Evolutionary conservation across 2,113 vertebrate species (phyloP), one percentile per base, ranked within the genome.

Genomic region (Balaeniceps rex): DNA sequence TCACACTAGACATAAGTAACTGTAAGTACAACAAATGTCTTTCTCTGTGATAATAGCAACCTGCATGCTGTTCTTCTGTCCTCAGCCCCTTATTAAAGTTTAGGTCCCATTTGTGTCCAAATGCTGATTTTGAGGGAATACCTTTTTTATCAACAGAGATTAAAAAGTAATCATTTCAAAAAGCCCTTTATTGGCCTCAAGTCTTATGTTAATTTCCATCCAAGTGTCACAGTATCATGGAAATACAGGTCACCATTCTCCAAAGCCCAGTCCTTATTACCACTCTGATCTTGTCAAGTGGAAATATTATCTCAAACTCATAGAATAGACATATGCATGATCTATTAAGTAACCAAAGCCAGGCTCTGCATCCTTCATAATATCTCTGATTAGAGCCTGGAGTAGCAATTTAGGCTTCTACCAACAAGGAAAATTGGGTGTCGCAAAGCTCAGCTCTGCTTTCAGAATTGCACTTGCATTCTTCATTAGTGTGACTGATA

Each of bases 401-500:
- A 91, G 31, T 71, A 60, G 29, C 38, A 91, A 76, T 54, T 89
- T 64, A 79, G 19, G 46, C 21, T 79, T 70, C 79, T 83, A 44
- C 15, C 29, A 85, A 58, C 3, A 44, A 66, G 83, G 28, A 25
- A 88, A 85, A 93, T 85, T n/a, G 79, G 10, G n/a, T 66, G 28
- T 42, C 31, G 34, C 36, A 88, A 54, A 40, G 46, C 31, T 79
- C 28, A 82, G 10, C 19, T 75, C 14, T 57, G 22, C 34, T 72
- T 85, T 88, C 63, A 77, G 47, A 60, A 72, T 83, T 87, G 38
- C 21, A 31, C 29, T 91, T 77, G 19, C 26, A 47, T 77, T 64
- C 66, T 90, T 86, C 63, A 31, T 90, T 94, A 88, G 18, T 36
- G 38, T 81, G 58, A 92, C 54, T 64, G 34, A 63, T 72, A 63